These are phyloP conservation scores for Drosophila vallismaia DNA, from an alignment of 2,888 invertebrate species.

Conservation along the genomic window DNA sequence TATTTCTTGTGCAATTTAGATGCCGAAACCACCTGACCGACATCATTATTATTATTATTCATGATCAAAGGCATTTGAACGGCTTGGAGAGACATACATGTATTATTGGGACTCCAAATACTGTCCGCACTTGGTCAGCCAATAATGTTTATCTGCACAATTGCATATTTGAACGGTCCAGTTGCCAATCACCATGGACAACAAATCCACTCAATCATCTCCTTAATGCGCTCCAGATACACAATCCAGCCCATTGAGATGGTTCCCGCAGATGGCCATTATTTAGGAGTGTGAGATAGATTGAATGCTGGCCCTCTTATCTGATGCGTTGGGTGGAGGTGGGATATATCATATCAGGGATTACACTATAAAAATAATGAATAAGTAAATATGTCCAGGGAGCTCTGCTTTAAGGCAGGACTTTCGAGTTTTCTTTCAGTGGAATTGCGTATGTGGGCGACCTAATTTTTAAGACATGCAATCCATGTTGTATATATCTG, in stretches of 20 bases:
- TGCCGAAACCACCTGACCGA: constrained; percentile 33
- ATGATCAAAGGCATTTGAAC: constrained; percentile 21
- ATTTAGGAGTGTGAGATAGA: constrained; percentile 18
- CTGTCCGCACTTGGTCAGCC: constrained; percentile 57
- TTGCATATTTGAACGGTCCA: constrained; percentile 64
- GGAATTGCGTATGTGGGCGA: constrained; percentile 15
- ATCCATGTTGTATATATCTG: constrained; percentile 28
- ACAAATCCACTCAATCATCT: constrained; percentile 78
- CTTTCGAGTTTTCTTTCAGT: background rate
- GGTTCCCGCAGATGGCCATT: constrained; percentile 28
- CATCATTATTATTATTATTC: constrained; percentile 30
- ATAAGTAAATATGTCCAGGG: no score
- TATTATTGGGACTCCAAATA: constrained; percentile 51
- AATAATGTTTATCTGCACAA: constrained; percentile 60
- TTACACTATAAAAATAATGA: constrained; percentile 2
- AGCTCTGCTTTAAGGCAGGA: no score
- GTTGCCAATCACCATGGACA: constrained; percentile 59
- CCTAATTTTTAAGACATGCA: constrained; percentile 18
- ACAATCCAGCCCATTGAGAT: constrained; percentile 6
- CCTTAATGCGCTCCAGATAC: constrained; percentile 61
- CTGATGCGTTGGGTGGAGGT: constrained; percentile 2
- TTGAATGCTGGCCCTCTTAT: constrained; percentile 15
- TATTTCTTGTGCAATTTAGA: constrained; percentile 32
- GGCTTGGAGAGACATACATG: constrained; percentile 50
- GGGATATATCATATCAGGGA: background rate